phyloP scores from a whole-genome alignment of 2,113 vertebrate genomes.

The Glaucidium brasilianum region DNA sequence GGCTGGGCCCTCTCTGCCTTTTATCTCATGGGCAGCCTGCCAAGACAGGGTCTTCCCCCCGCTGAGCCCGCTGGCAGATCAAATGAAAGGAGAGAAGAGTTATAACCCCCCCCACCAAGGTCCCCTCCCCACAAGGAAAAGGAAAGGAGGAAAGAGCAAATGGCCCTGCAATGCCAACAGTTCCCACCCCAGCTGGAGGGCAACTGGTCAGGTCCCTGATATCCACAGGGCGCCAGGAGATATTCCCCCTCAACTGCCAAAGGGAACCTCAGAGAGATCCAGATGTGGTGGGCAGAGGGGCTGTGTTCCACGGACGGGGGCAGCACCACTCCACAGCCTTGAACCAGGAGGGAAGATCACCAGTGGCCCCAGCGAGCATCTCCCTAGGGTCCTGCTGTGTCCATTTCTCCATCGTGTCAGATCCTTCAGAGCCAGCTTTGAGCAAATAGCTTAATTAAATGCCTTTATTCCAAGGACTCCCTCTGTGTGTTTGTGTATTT shows the following conservation, averaged over 20 bases:
- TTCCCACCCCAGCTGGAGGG: not conserved
- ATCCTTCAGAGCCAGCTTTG: not conserved
- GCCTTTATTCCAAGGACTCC: constrained; percentile 47
- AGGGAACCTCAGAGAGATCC: not conserved
- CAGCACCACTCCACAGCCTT: not conserved
- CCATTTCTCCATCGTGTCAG: rapidly evolving
- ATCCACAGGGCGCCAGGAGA: not conserved
- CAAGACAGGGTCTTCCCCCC: constrained; percentile 36
- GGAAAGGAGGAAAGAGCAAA: not conserved
- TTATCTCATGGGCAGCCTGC: constrained; percentile 44
- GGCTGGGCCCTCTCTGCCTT: constrained; percentile 51
- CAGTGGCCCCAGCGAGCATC: not conserved
- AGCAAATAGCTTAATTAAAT: constrained; percentile 57
- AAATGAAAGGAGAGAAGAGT: constrained; percentile 49
- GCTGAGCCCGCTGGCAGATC: constrained; percentile 55
- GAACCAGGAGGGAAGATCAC: not conserved
- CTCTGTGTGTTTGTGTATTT: constrained; percentile 54
- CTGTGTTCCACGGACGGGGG: rapidly evolving
- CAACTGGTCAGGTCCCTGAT: not conserved
- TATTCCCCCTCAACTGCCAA: not conserved
- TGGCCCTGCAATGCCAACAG: not conserved
- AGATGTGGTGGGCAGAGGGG: rapidly evolving
- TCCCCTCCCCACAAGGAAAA: not conserved
- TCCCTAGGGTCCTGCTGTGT: not conserved
- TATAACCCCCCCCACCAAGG: not conserved